Base-by-base conservation (phyloP, 2,797 vertebrate genomes). In the Eupleurogrammus muticus region DNA sequence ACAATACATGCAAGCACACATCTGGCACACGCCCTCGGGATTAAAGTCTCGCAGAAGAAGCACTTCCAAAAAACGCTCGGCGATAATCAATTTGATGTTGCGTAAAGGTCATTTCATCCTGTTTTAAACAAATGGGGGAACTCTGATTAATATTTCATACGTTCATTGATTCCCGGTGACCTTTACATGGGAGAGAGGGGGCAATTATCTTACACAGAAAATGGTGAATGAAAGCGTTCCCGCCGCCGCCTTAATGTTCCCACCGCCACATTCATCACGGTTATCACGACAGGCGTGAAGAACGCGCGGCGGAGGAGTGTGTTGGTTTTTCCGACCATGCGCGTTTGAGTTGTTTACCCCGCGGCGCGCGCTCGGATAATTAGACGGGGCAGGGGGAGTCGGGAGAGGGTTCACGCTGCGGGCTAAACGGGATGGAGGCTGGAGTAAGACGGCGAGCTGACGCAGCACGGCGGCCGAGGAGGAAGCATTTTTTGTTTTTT, bases 101-200 rank as follows among this genome's bases (percentile, higher is more conserved):
- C 72, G 75, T 91, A 91, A 93, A 92, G 89, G 91, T 92, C 83
- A 91, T 89, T 83, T 87, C 68, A 91, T 89, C 82, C 73, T 82
- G 36, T 87, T 90, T 89, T 89, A 86, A 91, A 90, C 68, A 90
- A 88, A 91, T 86, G 61, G 75, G 82, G 72, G 82, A n/a, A 79
- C 66, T 79, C 81, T 80, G 85, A 91, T 91, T 91, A 91, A 90
- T 91, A 90, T 91, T 90, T 90, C 79, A 89, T 84, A 72, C 75
- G 59, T 76, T 62, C 85, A 91, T 91, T 75, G 89, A 93, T 92
- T 92, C 67, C 69, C 40, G 54, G 61, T 92, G 92, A 92, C 92
- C 92, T 92, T 91, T 90, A 75, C 75, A 80, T 73, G 57, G 32
- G 70, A 57, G 64, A 77, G 70, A 62, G 66, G 88, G n/a, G 85